Evolutionary conservation across 2,797 vertebrate genomes (phyloP).

Genomic region (Hypotaenidia okinawae): DNA sequence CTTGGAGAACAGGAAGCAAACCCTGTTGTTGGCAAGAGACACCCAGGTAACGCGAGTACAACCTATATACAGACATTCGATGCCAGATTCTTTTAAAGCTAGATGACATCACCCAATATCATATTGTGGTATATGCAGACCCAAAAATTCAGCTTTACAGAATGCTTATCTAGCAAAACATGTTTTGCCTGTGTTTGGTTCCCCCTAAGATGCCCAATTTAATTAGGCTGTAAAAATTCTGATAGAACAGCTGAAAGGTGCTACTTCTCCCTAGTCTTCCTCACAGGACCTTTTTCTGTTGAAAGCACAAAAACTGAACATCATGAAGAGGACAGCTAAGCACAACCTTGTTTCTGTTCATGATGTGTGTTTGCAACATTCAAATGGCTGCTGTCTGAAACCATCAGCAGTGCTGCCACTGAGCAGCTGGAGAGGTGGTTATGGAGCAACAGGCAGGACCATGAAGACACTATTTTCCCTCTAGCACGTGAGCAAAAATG

Average conservation of each 20-base stretch:
- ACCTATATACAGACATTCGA: neutral
- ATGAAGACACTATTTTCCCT: neutral
- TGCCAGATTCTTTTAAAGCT: neutral
- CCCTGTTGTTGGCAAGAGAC: neutral
- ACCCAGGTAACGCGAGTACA: neutral
- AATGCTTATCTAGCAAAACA: neutral
- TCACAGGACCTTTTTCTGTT: neutral
- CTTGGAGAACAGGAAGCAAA: neutral
- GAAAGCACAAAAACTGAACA: neutral
- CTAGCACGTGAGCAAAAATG: neutral
- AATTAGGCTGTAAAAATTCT: neutral
- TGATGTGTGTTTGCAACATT: neutral
- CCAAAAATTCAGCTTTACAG: neutral
- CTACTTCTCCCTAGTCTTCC: neutral
- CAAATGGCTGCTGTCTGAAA: neutral
- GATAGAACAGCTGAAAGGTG: neutral
- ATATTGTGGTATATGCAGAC: neutral
- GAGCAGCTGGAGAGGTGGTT: neutral
- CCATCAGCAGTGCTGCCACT: rapidly evolving
- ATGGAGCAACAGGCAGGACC: neutral
- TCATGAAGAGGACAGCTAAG: neutral
- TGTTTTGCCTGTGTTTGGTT: neutral
- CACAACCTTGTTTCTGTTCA: neutral
- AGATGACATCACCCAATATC: neutral
- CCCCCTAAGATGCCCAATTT: neutral